A percentile compares a stretch with the other conserved stretches of the same genome.
Evolutionary conservation across 2,888 invertebrate species (phyloP).

Genomic region (Pseudolycoriella hygida): DNA sequence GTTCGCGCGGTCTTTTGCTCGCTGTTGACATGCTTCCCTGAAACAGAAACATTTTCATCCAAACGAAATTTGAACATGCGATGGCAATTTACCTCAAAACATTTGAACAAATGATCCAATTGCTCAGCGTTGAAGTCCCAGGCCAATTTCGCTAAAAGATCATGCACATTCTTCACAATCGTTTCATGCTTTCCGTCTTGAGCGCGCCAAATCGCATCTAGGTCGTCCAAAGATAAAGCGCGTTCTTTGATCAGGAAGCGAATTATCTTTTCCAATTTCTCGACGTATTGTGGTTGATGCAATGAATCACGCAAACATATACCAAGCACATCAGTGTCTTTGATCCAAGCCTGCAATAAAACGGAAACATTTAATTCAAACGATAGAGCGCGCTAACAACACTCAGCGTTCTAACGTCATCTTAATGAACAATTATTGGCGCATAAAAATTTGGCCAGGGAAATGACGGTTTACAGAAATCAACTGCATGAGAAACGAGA

Average conservation of each 20-base stretch:
- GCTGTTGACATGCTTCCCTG: conserved; percentile 88
- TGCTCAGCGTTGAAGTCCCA: conserved; percentile 98
- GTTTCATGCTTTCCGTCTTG: conserved; percentile 97
- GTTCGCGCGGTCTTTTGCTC: conserved; percentile 88
- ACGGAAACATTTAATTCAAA: too few relatives aligned
- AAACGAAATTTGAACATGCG: too few relatives aligned
- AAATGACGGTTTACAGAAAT: too few relatives aligned
- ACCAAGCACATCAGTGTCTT: conserved; percentile 85
- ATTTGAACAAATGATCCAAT: conserved; percentile 90
- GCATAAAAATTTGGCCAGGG: too few relatives aligned
- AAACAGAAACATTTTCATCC: too few relatives aligned
- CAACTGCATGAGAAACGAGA: too few relatives aligned
- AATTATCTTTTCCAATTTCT: conserved; percentile 91
- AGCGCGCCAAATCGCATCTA: conserved; percentile 93
- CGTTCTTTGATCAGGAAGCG: conserved; percentile 92
- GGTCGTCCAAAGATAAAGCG: conserved; percentile 71
- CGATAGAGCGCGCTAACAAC: too few relatives aligned
- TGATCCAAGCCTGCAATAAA: conserved; percentile 69
- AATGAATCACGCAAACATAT: conserved; percentile 89
- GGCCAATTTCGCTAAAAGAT: conserved; percentile 85
- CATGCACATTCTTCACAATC: conserved; percentile 95
- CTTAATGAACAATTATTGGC: too few relatives aligned
- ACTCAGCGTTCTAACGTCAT: too few relatives aligned
- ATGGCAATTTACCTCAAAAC: conserved; percentile 71
- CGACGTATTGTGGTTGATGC: conserved; percentile 95